Conservation (phyloP, 2,797 vertebrate genomes). For the Pipistrellus kuhlii region DNA sequence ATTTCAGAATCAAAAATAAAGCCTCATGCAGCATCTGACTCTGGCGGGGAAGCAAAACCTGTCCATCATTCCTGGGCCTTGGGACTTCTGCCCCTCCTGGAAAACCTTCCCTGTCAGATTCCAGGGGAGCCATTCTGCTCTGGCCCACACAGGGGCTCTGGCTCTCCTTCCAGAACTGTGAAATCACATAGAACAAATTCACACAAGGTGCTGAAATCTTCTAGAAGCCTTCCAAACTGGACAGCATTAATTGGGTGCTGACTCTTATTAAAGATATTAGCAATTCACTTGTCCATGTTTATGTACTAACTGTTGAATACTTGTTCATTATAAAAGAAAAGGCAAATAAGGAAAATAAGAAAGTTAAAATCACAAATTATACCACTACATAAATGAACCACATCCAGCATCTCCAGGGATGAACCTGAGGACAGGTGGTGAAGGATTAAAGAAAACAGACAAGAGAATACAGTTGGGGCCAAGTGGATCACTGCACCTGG, state of each 20-base stretch:
- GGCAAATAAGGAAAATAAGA: neutral
- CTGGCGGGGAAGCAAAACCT: neutral
- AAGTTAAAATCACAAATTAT: constrained; percentile 1
- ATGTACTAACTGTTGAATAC: neutral
- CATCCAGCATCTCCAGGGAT: too few relatives aligned
- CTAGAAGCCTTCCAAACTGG: neutral
- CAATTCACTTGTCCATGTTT: constrained; percentile 32
- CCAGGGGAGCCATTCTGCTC: neutral
- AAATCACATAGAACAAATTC: neutral
- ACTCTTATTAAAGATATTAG: neutral
- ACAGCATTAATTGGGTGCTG: neutral
- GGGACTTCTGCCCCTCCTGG: neutral
- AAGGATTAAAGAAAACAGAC: too few relatives aligned
- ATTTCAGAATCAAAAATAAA: constrained; percentile 20
- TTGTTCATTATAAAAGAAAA: neutral
- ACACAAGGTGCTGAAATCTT: neutral
- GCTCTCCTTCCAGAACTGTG: neutral
- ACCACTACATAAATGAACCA: neutral
- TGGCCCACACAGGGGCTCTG: neutral
- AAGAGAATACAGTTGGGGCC: too few relatives aligned
- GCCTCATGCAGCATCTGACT: neutral
- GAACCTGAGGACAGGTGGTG: too few relatives aligned
- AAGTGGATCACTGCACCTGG: too few relatives aligned
- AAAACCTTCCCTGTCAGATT: neutral
- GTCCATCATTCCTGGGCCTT: neutral